phyloP scores from a whole-genome alignment of 2,888 invertebrate species.

The Pristionchus entomophagus region DNA sequence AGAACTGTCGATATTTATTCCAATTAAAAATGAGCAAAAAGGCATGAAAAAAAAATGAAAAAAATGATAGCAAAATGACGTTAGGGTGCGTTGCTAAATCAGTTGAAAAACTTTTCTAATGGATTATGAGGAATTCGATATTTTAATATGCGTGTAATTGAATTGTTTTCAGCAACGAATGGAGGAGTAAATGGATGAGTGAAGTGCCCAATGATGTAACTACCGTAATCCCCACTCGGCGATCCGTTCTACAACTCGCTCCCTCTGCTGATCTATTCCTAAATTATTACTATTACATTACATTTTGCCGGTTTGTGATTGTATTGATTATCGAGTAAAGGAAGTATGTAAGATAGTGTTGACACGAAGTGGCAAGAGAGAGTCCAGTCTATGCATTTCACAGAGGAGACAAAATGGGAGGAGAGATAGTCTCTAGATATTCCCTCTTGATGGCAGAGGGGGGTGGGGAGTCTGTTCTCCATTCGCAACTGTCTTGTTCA shows the following conservation, averaged over 20 bases:
- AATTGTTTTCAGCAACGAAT: constrained; percentile 12
- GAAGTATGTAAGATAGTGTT: background rate
- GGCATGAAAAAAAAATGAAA: background rate
- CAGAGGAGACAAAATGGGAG: background rate
- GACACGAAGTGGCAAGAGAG: background rate
- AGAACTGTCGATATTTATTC: background rate
- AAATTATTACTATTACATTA: constrained; percentile 41
- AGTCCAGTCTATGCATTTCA: constrained; percentile 26
- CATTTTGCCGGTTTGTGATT: constrained; percentile 17
- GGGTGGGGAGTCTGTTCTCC: background rate
- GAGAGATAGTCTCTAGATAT: background rate
- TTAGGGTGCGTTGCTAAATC: background rate
- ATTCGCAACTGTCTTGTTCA: background rate
- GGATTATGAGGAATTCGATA: background rate
- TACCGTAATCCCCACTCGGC: background rate
- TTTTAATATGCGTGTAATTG: too few species aligned
- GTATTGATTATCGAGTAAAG: constrained; percentile 37
- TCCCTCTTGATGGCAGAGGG: background rate
- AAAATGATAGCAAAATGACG: background rate
- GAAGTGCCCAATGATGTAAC: background rate
- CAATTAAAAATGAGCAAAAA: background rate
- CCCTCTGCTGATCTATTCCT: background rate
- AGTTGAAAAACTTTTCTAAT: background rate
- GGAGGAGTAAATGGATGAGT: constrained; percentile 23
- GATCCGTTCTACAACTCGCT: background rate